Percentiles rank a stretch among this genome's conserved stretches.
Conservation (phyloP, 2,888 invertebrate genomes). For the Stramonita haemastoma region DNA sequence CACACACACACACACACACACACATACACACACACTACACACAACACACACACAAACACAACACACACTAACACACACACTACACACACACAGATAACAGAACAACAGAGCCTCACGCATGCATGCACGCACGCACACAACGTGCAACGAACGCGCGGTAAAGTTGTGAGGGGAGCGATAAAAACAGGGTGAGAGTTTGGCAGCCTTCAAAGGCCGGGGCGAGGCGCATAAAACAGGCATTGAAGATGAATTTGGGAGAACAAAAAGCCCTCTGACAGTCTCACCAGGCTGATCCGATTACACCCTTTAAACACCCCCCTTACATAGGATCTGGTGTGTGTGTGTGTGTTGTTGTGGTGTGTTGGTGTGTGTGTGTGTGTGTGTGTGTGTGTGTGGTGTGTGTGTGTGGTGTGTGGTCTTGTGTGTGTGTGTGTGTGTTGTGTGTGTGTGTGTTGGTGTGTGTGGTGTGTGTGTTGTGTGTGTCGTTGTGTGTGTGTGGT, state of each 20-base stretch:
- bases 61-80: constrained; percentile 11
- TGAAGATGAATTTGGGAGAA: constrained; percentile 11
- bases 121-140: background rate
- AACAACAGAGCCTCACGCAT: background rate
- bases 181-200: background rate
- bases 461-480: too few relatives aligned
- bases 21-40: constrained; percentile 14
- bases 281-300: background rate
- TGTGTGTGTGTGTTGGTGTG: too few relatives aligned
- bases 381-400: too few relatives aligned
- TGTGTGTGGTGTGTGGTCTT: too few relatives aligned
- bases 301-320: background rate
- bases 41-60: constrained; percentile 30
- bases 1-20: background rate
- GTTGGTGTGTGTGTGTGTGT: too few relatives aligned
- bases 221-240: background rate
- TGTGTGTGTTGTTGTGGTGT: too few relatives aligned
- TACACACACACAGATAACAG: background rate
- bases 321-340: background rate
- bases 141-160: background rate
- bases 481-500: too few relatives aligned
- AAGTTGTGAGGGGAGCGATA: constrained; percentile 19
- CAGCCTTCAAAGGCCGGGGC: background rate
- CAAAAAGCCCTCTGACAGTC: background rate
- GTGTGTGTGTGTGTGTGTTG: too few relatives aligned